Evolutionary conservation across 2,888 invertebrate genomes (phyloP).

Genomic region (Andrena praecox): DNA sequence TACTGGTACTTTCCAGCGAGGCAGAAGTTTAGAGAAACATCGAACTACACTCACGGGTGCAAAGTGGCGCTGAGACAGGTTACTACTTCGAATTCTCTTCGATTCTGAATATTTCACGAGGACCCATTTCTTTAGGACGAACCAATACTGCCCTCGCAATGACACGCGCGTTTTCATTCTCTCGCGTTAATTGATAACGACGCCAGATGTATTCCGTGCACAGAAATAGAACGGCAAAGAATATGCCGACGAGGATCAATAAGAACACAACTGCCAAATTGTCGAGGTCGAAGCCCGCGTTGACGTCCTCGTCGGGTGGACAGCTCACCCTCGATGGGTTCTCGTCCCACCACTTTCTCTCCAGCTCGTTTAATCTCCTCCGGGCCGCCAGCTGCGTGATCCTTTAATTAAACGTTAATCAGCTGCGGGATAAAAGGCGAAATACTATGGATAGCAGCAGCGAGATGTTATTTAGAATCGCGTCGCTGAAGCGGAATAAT

Average conservation of each 20-base stretch:
- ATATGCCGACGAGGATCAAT: constrained; percentile 87
- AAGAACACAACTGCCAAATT: constrained; percentile 98
- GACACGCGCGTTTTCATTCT: background rate
- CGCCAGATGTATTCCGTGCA: constrained; percentile 18
- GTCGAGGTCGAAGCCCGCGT: constrained; percentile 97
- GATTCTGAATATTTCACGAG: background rate
- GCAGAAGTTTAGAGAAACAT: background rate
- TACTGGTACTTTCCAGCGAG: background rate
- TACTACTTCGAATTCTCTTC: background rate
- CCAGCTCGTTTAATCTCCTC: constrained; percentile 94
- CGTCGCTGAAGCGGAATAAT: background rate
- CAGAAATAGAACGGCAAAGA: constrained; percentile 26
- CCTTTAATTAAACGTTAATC: constrained; percentile 85
- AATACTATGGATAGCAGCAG: too few relatives aligned
- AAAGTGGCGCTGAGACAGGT: background rate
- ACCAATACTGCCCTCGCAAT: background rate
- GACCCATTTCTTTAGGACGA: background rate
- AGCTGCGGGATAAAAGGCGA: too few relatives aligned
- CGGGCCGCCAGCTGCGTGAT: constrained; percentile 96
- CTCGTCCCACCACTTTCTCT: constrained; percentile 97
- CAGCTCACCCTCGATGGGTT: constrained; percentile 92
- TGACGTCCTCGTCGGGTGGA: constrained; percentile 94
- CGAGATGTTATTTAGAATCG: background rate
- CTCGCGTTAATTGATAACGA: background rate
- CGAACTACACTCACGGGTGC: background rate